Evolutionary conservation across 2,797 vertebrate species (phyloP), one percentile per base, ranked within the genome.

Genomic region (Alcedo atthis): DNA sequence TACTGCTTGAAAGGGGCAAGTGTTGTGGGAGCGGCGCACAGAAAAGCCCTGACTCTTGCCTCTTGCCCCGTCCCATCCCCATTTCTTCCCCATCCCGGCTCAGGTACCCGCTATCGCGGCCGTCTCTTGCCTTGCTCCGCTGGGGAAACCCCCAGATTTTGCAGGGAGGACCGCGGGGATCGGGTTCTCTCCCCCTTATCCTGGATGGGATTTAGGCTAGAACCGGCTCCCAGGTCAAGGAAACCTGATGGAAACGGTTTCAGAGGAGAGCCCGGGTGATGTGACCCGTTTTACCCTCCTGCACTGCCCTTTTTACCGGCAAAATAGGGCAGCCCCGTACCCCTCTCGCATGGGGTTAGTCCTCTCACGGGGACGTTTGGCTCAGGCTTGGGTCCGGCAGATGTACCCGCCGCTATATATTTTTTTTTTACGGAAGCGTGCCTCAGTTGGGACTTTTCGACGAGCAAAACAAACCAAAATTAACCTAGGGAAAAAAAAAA

Each of bases 321-420:
- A 43, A 54, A 68, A 33, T 0, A 7, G 20, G n/a, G 30, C 64
- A 48, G 30, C 18, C 4, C 51, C 20, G 5, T 8, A 6, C 8
- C 5, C 18, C 5, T 43, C 35, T 24, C 1, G 12, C 24, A 7
- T 12, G 45, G 70, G n/a, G n/a, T 12, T 8, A 14, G 5, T 18
- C 6, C 22, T 33, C 40, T 32, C 7, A 22, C 21, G 4, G 76
- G 66, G 59, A 45, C 32, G 1, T 7, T 49, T 32, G 30, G 5
- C 15, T 19, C 73, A 12, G 49, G 53, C 28, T 30, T 33, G 85
- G 55, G 17, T 11, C 12, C 4, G 8, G 30, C 57, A 69, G 37
- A 75, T 32, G 32, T 5, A 62, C 17, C 15, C 7, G 22, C 53
- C 8, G 18, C 46, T 16, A 1, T 28, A 1, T 37, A n/a, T 85